phyloP scores from a whole-genome alignment of 1,140 invertebrate species.

The Chlorops oryzae region DNA sequence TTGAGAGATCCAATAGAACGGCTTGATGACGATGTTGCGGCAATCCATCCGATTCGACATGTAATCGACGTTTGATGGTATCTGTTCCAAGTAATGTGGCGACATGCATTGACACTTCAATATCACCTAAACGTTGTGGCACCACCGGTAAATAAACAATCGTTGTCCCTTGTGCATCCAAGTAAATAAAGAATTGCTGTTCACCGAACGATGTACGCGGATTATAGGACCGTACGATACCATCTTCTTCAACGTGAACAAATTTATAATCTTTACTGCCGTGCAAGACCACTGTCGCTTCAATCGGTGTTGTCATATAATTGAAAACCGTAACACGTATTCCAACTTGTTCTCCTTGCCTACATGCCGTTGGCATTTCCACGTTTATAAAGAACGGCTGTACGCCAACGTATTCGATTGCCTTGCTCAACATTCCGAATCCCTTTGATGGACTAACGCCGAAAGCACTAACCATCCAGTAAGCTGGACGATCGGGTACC shows the following conservation, averaged over 20 bases:
- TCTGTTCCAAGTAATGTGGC: conserved; percentile 80
- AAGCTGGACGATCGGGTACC: conserved; percentile 77
- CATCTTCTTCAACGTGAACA: conserved; percentile 87
- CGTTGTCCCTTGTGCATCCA: conserved; percentile 68
- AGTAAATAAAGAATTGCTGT: conserved; percentile 90
- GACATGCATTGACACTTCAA: conserved; percentile 76
- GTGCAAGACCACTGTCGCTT: conserved; percentile 79
- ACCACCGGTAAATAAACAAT: conserved; percentile 89
- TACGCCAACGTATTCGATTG: conserved; percentile 75
- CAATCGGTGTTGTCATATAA: conserved; percentile 76
- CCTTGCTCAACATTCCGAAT: conserved; percentile 75
- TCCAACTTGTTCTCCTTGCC: conserved; percentile 90
- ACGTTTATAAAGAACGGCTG: conserved; percentile 92
- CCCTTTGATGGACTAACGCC: conserved; percentile 79
- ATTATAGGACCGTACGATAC: conserved; percentile 76
- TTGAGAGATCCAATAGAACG: conserved; percentile 84
- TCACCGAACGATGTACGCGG: conserved; percentile 84
- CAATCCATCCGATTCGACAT: conserved; percentile 86
- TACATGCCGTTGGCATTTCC: conserved; percentile 77
- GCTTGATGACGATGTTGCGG: conserved; percentile 89
- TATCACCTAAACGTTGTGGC: conserved; percentile 69
- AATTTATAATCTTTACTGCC: conserved; percentile 87
- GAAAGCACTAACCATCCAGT: conserved; percentile 90
- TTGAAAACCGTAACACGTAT: conserved; percentile 90
- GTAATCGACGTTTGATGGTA: conserved; percentile 62